Conservation (phyloP, 2,113 vertebrate genomes). For the Toxotes jaculatrix region DNA sequence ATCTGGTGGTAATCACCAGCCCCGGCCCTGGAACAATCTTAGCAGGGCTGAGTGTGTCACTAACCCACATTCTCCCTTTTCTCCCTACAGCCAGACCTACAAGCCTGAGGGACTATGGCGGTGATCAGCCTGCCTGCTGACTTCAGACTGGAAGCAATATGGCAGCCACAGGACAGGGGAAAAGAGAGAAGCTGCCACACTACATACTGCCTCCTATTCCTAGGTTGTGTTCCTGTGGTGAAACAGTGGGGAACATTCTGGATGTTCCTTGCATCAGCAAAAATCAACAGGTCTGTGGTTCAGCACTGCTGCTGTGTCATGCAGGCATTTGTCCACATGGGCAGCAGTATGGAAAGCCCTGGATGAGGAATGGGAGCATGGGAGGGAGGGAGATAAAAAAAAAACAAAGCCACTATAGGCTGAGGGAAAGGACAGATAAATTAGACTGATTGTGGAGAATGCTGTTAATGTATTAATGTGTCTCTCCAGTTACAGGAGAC, state of each 20-base stretch:
- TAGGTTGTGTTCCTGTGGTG: slow-evolving; percentile 20
- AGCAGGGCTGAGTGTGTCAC: slow-evolving; percentile 24
- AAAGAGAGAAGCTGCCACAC: slow-evolving; percentile 19
- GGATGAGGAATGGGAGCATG: slow-evolving; percentile 1
- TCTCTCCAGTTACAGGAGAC: slow-evolving; percentile 28
- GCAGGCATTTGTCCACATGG: slow-evolving; percentile 50
- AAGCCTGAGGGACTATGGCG: slow-evolving; percentile 9
- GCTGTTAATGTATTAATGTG: slow-evolving; percentile 9
- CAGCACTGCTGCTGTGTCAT: slow-evolving; percentile 60
- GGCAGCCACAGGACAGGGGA: slow-evolving; percentile 32
- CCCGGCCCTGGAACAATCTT: slow-evolving; percentile 19
- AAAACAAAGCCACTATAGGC: not conserved
- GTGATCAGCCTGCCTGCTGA: slow-evolving; percentile 24
- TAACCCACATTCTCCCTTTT: slow-evolving; percentile 42
- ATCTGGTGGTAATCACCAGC: slow-evolving; percentile 77
- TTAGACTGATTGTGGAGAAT: not conserved
- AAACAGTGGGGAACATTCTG: slow-evolving; percentile 71
- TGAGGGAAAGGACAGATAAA: not conserved
- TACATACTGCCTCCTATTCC: slow-evolving; percentile 11
- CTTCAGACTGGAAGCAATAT: slow-evolving; percentile 48
- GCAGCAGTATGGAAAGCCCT: slow-evolving; percentile 42
- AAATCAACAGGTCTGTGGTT: slow-evolving; percentile 67
- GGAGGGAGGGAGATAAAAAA: not conserved
- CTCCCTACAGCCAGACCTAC: slow-evolving; percentile 33
- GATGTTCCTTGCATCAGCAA: slow-evolving; percentile 69